Conservation (phyloP, 2,888 invertebrate genomes). For the Pegoplata infirma region DNA sequence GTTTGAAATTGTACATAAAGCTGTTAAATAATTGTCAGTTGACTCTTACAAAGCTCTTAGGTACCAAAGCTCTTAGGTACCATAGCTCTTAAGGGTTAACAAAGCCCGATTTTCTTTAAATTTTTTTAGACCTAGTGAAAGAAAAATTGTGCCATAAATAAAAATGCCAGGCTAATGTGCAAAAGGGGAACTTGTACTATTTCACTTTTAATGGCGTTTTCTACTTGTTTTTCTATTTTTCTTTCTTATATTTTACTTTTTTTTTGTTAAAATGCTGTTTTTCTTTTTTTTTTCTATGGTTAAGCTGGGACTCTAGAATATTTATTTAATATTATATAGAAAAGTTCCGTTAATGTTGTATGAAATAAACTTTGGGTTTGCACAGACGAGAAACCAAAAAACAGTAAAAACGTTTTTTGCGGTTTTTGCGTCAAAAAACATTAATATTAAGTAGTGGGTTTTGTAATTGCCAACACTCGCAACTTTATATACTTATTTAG, state of each 20-base stretch:
- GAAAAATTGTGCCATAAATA: too few species aligned
- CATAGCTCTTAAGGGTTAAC: too few species aligned
- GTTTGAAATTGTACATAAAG: too few species aligned
- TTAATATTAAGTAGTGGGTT: constrained; percentile 3
- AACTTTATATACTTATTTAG: constrained; percentile 3
- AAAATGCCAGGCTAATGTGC: too few species aligned
- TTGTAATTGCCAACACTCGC: constrained; percentile 32
- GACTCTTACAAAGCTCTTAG: too few species aligned
- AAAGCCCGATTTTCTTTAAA: too few species aligned
- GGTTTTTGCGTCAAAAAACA: constrained; percentile 9
- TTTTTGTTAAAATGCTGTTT: background rate
- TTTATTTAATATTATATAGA: background rate
- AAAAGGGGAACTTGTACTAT: too few species aligned
- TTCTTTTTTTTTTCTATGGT: background rate
- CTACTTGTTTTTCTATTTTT: background rate
- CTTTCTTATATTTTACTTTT: background rate
- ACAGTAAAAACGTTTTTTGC: constrained; percentile 1
- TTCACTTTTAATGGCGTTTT: constrained; percentile 2
- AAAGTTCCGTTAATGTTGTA: constrained; percentile 25
- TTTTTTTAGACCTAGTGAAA: too few species aligned
- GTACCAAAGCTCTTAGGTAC: too few species aligned
- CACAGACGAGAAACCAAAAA: background rate
- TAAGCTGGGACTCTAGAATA: background rate
- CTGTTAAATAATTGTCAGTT: too few species aligned
- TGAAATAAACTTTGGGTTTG: constrained; percentile 1